These are phyloP conservation scores for Xiphorhynchus erythropygius DNA, from an alignment of 2,797 vertebrate genomes.

Conservation along the genomic window DNA sequence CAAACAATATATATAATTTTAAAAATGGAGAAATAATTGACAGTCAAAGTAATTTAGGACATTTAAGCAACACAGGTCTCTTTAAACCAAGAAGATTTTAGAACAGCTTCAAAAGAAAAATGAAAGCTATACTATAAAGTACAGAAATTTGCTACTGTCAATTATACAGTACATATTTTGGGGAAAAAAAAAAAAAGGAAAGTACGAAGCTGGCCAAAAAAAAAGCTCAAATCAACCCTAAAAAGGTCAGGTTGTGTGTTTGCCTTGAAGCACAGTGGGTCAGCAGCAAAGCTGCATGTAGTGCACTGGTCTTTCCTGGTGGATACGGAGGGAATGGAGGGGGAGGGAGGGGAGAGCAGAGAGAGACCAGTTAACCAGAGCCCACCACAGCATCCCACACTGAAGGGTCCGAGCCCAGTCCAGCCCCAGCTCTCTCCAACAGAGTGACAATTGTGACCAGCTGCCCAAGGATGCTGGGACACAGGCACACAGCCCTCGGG, in stretches of 20 bases:
- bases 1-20: conserved; percentile 70
- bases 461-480: fast-evolving
- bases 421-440: not conserved
- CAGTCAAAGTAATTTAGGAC: conserved; percentile 70
- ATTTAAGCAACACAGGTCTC: conserved; percentile 64
- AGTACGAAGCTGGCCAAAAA: not conserved
- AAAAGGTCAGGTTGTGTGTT: conserved; percentile 26
- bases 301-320: conserved; percentile 30
- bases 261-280: conserved; percentile 41
- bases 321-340: not conserved
- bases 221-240: conserved; percentile 44
- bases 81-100: conserved; percentile 55
- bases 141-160: conserved; percentile 62
- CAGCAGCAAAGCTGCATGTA: conserved; percentile 59
- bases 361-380: not conserved
- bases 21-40: conserved; percentile 70
- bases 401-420: fast-evolving
- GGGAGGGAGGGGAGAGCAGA: not conserved
- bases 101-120: conserved; percentile 64
- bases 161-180: conserved; percentile 52
- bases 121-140: conserved; percentile 63
- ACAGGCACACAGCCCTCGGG: not conserved
- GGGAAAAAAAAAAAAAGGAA: not conserved
- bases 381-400: fast-evolving
- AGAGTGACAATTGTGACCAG: not conserved